Percentiles rank a stretch among this genome's conserved stretches.
phyloP scores from a whole-genome alignment of 2,797 vertebrate genomes.

The Oceanodroma leucorhoa region DNA sequence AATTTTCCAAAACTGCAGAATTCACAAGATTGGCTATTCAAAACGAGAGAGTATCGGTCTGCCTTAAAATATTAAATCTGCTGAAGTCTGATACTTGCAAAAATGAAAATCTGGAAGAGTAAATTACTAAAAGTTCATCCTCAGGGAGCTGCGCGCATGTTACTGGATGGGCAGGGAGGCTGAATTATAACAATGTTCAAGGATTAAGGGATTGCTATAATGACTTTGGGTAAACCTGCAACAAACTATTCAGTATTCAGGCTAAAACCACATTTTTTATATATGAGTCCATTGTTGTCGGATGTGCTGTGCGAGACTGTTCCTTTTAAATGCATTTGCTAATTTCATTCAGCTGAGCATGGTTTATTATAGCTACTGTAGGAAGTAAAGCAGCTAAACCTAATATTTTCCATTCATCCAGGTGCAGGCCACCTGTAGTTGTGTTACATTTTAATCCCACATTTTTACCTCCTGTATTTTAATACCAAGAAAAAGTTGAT shows the following conservation, averaged over 20 bases:
- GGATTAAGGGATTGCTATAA: not conserved
- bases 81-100: slow-evolving; percentile 37
- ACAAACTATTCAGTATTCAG: not conserved
- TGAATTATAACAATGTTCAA: not conserved
- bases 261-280: not conserved
- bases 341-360: slow-evolving; percentile 25
- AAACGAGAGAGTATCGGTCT: slow-evolving; percentile 75
- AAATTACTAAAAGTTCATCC: not conserved
- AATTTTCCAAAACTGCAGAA: slow-evolving; percentile 84
- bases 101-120: not conserved
- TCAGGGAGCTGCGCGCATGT: not conserved
- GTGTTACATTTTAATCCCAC: not conserved
- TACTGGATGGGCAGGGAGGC: not conserved
- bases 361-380: slow-evolving; percentile 54
- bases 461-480: slow-evolving; percentile 4
- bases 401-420: slow-evolving; percentile 51
- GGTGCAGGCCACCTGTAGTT: slow-evolving; percentile 72
- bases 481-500: not conserved
- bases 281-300: not conserved
- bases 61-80: slow-evolving; percentile 75
- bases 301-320: not conserved
- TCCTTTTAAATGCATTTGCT: slow-evolving; percentile 33
- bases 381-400: slow-evolving; percentile 38
- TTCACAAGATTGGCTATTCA: slow-evolving; percentile 79
- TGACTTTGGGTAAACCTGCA: not conserved